Base-by-base conservation (phyloP, 2,888 invertebrate species). In the Agrotis segetum region DNA sequence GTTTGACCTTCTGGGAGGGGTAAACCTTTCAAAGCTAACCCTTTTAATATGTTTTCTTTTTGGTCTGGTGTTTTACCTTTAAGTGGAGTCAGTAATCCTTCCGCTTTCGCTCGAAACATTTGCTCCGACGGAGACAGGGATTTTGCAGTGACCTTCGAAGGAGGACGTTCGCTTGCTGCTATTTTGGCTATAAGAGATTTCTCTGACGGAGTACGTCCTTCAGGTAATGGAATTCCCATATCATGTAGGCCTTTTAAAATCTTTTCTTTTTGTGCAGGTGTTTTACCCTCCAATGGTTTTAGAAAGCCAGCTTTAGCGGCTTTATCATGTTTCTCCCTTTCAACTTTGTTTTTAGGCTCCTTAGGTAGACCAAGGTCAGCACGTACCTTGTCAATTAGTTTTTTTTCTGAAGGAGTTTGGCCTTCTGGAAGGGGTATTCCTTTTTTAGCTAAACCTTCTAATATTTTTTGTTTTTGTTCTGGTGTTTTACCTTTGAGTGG, bases 251-350 rank as follows among this genome's bases (percentile, higher is more conserved):
- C 76, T 58, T 58, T 71, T 47, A 89, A 53, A 34, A 88, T 77
- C 14, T 85, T 86, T 68, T 87, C 86, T 67, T 88, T 90, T 49
- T 89, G 60, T 5, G 75, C 34, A 1, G 74, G 13, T 14, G 70
- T 60, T n/a, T 52, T 72, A 6, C 50, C 70, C 34, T 70, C 73
- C 13, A 71, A 17, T 2, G 71, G 71, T 0, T 4, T 1, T 0
- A 71, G 17, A 21, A 46, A 14, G 3, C 52, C 73, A 40, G 17
- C 61, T 40, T 9, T 3, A 6, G 71, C 50, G 11, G 73, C 63
- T 62, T 44, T 1, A 19, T 52, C 52, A 3, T 71, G 73, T 52
- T 40, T 62, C 0, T 46, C 14, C 52, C 63, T 34, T 46, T 61
- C 62, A 11, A 16, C 16, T 52, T 34, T 52, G 7, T 0, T 62